Evolutionary conservation across 1,140 invertebrate species (phyloP), one percentile per base, ranked within the genome.

Genomic region (Cotesia glomerata): DNA sequence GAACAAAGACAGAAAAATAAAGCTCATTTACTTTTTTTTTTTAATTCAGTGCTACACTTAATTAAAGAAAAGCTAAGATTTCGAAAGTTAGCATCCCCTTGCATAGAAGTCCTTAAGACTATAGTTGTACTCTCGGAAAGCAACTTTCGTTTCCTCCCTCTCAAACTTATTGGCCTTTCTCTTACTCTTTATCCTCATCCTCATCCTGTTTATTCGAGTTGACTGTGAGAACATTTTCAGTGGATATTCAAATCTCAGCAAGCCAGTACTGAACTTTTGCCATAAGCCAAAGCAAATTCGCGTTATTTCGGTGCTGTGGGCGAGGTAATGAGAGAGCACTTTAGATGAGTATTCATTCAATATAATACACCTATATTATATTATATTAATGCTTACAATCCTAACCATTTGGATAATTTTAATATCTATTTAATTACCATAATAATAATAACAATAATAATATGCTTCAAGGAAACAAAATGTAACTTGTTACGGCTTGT

Each of bases 211-310:
- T 62, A 62, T 34, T 62, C 14, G 35, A 62, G 26, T 35, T 62
- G 59, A 35, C 32, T 62, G 32, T 62, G 59, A 35, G 59, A 62
- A 58, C 56, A 58, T 58, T 58, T 45, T 58, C 56, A 18, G 32
- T 34, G 59, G 59, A 62, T 62, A 62, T 62, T 62, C 59, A 62
- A 62, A 62, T 62, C 59, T 58, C 26, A 58, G 56, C 26, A 62
- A 35, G 9, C 39, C 39, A 45, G 39, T 45, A 62, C 59, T 35
- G 35, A 62, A 62, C 59, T 62, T 62, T 62, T 13, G 59, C 59
- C 59, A 62, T 62, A 62, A 62, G 59, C 59, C 59, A 62, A 32
- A 62, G 59, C 59, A 62, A 62, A 62, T 62, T 62, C 59, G 32
- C 59, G 26, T 62, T 62, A 62, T 62, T 62, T 62, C 59, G 59